A percentile compares a stretch with the other conserved stretches of the same genome.
Conservation (phyloP, 2,797 vertebrate species). For the Etheostoma nigrum region DNA sequence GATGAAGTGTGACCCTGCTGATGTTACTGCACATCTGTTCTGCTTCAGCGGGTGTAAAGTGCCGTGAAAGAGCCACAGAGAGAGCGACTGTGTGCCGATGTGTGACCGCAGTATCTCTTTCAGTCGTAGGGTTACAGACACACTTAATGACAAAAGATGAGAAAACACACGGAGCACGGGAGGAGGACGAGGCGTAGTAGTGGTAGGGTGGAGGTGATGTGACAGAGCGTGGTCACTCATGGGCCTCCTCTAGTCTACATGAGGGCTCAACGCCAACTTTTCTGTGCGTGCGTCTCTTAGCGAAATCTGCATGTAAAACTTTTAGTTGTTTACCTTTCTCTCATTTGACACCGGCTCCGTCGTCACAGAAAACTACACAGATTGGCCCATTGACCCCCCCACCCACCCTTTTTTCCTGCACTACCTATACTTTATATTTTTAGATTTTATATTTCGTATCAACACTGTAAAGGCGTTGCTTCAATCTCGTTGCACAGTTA, state of each 20-base stretch:
- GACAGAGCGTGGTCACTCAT: slow-evolving; percentile 19
- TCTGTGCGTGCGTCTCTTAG: no score
- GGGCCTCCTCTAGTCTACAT: slow-evolving; percentile 1
- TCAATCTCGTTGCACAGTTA: no score
- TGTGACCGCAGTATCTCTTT: slow-evolving; percentile 32
- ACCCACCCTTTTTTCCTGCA: no score
- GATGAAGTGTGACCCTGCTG: slow-evolving; percentile 53
- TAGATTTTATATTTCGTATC: no score
- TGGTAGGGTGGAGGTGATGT: neutral
- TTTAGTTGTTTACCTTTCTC: no score
- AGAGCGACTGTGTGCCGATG: slow-evolving; percentile 25
- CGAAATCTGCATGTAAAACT: no score
- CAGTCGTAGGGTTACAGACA: slow-evolving; percentile 5
- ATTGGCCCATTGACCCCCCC: no score
- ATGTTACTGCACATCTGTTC: slow-evolving; percentile 62
- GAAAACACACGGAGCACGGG: neutral
- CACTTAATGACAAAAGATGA: slow-evolving; percentile 13
- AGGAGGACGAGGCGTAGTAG: neutral
- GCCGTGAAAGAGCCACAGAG: neutral
- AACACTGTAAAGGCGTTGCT: no score
- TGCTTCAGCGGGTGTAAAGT: slow-evolving; percentile 47
- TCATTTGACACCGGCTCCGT: no score
- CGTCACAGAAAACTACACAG: no score
- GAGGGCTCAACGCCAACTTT: no score
- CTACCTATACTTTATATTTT: no score